These are phyloP conservation scores for Eurystomus glaucurus DNA, from an alignment of 2,797 vertebrate species.

Conservation along the genomic window DNA sequence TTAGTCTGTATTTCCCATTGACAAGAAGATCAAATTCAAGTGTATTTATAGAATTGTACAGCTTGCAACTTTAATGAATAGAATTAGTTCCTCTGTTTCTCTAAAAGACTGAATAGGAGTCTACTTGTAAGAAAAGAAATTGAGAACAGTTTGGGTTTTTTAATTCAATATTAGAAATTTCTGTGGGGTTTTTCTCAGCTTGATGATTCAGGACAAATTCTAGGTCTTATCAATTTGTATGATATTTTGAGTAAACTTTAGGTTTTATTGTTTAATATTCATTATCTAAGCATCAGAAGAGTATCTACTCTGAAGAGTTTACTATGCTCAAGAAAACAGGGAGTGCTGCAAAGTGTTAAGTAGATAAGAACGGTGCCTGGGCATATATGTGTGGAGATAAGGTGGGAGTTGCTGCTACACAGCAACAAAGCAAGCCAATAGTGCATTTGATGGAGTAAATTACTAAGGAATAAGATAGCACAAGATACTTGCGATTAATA, in stretches of 20 bases:
- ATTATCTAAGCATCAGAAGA: background rate
- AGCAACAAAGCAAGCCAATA: background rate
- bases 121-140: background rate
- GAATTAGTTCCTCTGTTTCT: background rate
- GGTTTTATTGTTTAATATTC: background rate
- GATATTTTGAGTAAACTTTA: background rate
- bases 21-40: constrained; percentile 8
- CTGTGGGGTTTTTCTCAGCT: background rate
- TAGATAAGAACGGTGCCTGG: background rate
- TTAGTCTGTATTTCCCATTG: constrained; percentile 33
- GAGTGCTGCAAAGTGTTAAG: background rate
- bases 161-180: background rate
- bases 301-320: background rate
- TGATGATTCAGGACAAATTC: background rate
- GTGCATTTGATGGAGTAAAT: background rate
- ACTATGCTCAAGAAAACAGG: background rate
- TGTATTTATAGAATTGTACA: background rate
- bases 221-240: background rate
- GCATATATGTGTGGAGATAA: background rate
- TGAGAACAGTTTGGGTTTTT: background rate
- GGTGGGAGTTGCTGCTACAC: background rate
- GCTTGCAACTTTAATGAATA: background rate
- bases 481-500: background rate
- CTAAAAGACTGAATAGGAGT: background rate
- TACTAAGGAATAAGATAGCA: background rate